Evolutionary conservation across 2,113 vertebrate species (phyloP), one percentile per base, ranked within the genome.

Genomic region (Tupaia tana): DNA sequence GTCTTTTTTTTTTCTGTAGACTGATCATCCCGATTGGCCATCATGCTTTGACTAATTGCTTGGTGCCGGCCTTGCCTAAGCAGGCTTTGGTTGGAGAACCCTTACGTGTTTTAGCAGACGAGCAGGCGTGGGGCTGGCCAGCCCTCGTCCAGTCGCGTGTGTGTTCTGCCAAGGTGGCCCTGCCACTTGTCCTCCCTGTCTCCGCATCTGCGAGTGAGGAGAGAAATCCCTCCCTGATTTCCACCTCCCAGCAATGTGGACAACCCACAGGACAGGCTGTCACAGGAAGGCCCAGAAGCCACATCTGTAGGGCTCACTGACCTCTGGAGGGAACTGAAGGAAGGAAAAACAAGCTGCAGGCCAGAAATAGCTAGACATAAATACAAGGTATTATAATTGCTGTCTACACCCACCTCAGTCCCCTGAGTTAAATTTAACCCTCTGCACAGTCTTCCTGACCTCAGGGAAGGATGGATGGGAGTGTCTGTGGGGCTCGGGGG

Each of bases 381-480:
- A 93, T 93, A 97, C 92, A 81, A 97, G 96, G 97, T 93, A 95
- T 97, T 77, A 27, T 97, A 97, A 98, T 98, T 97, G 86, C 97
- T 82, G 52, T 64, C 91, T 91, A 93, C 96, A 90, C 95, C 96
- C 96, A 92, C 13, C 90, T 67, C 89, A 6, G 0, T 90, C 96
- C 78, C 93, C 79, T 85, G 90, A 80, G 93, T 93, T 96, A 94
- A 92, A 90, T 54, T 64, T 93, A 90, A 74, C 87, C 56, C 84
- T 96, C 64, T 6, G 14, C 64, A 22, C 12, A 58, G 64, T 58
- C 70, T 95, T 87, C 8, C 78, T 87, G 81, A 81, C 93, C 70
- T 89, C 86, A 81, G 70, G 84, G 88, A 82, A 58, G 69, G 70
- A 22, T 0, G 18, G 52, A 43, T 29, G 92, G 90, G 31, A 56